Percentiles rank a stretch among this genome's conserved stretches.
Evolutionary conservation across 2,113 vertebrate genomes (phyloP).

Genomic region (Tenrec ecaudatus): DNA sequence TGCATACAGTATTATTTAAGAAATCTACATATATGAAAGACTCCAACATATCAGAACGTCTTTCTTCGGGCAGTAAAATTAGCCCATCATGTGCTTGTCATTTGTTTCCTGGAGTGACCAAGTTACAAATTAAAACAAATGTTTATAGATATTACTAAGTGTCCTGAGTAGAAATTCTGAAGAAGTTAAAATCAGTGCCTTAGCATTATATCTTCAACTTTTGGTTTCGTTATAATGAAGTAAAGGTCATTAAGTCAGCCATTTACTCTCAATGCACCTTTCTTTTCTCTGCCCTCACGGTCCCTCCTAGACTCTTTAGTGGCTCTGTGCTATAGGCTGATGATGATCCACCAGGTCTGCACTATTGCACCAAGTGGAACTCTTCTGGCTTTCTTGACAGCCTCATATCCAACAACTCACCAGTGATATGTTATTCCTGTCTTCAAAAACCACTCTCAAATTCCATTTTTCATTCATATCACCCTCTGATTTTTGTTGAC

Average conservation of each 20-base stretch:
- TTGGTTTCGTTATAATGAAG: slow-evolving; percentile 23
- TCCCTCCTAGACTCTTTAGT: background rate
- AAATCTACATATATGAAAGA: slow-evolving; percentile 27
- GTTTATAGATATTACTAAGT: background rate
- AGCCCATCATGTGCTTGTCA: background rate
- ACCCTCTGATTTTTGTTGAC: background rate
- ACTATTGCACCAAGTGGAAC: background rate
- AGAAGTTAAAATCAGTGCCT: background rate
- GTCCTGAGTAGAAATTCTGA: slow-evolving; percentile 45
- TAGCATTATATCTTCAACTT: background rate
- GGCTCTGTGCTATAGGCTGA: background rate
- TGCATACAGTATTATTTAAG: slow-evolving; percentile 22
- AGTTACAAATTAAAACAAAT: background rate
- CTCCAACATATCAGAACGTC: background rate
- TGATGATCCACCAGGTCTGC: background rate
- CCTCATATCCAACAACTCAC: background rate
- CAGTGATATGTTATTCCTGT: background rate
- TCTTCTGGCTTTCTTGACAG: background rate
- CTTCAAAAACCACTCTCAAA: background rate
- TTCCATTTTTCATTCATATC: background rate
- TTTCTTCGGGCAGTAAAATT: background rate
- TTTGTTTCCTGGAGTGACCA: background rate
- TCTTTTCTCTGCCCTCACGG: background rate
- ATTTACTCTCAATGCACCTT: background rate
- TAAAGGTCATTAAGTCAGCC: background rate